These are phyloP conservation scores for Cercopithecus mona DNA, from an alignment of 2,113 vertebrate genomes.

Conservation along the genomic window DNA sequence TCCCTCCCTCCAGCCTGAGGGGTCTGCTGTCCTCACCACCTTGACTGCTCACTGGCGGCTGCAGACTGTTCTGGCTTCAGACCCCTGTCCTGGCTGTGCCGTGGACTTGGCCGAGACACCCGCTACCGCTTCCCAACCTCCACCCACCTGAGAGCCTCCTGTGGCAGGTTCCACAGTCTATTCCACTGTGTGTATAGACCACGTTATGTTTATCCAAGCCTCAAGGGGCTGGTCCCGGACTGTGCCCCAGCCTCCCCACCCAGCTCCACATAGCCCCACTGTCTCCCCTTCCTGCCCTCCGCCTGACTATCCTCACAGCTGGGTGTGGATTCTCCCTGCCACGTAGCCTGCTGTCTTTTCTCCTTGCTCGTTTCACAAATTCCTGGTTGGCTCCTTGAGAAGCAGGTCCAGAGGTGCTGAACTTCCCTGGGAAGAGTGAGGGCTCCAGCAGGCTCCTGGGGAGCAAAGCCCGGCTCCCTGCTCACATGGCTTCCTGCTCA, in stretches of 20 bases:
- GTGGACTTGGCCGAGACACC: neutral
- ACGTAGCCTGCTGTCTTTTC: too few relatives aligned
- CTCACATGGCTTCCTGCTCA: accelerated
- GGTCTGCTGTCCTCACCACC: too few relatives aligned
- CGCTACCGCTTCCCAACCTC: neutral
- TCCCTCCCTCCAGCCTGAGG: neutral
- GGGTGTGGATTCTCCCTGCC: too few relatives aligned
- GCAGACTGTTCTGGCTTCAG: too few relatives aligned
- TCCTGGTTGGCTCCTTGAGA: neutral
- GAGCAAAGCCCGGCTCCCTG: neutral
- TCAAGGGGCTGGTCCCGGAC: neutral
- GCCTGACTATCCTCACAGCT: neutral
- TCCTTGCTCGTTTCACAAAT: neutral
- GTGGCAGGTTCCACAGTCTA: neutral
- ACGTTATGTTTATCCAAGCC: too few relatives aligned
- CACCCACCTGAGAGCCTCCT: accelerated
- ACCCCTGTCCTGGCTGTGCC: neutral
- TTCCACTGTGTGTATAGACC: too few relatives aligned
- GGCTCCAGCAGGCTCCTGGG: neutral
- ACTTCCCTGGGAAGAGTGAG: neutral
- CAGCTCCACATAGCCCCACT: neutral
- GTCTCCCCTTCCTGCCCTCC: neutral
- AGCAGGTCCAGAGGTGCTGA: neutral
- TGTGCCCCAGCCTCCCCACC: neutral
- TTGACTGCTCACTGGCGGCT: neutral